These are phyloP conservation scores for Apodemus speciosus DNA, from an alignment of 2,113 vertebrate species.

Conservation along the genomic window DNA sequence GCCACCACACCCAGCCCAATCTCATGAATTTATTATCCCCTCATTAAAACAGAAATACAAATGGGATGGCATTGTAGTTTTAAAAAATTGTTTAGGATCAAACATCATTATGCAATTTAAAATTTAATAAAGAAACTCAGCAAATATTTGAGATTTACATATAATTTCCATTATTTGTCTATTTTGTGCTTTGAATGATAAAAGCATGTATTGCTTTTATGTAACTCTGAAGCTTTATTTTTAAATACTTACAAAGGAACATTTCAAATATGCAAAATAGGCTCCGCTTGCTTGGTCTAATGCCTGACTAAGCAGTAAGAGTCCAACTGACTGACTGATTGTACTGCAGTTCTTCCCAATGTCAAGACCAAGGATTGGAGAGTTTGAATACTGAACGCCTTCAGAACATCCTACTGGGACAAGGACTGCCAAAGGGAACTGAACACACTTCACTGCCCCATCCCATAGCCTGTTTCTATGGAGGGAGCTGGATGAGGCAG, in stretches of 20 bases:
- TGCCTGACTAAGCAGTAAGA: not conserved
- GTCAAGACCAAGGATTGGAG: not conserved
- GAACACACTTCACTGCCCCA: not conserved
- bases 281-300: not conserved
- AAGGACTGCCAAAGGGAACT: not conserved
- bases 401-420: not conserved
- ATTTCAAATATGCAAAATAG: constrained; percentile 36
- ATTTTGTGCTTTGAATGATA: constrained; percentile 17
- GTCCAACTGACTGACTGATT: not conserved
- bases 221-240: not conserved
- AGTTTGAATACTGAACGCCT: not conserved
- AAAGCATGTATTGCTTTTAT: not conserved
- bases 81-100: constrained; percentile 49
- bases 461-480: not conserved
- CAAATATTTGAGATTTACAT: not conserved
- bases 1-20: not conserved
- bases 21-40: not conserved
- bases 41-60: constrained; percentile 47
- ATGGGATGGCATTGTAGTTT: not conserved
- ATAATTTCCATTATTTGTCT: constrained; percentile 41
- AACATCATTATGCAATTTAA: not conserved
- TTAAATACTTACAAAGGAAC: constrained; percentile 24
- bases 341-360: not conserved
- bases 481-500: too few relatives aligned
- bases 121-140: constrained; percentile 28